phyloP scores from a whole-genome alignment of 2,888 invertebrate genomes.

The Toxonevra muliebris region DNA sequence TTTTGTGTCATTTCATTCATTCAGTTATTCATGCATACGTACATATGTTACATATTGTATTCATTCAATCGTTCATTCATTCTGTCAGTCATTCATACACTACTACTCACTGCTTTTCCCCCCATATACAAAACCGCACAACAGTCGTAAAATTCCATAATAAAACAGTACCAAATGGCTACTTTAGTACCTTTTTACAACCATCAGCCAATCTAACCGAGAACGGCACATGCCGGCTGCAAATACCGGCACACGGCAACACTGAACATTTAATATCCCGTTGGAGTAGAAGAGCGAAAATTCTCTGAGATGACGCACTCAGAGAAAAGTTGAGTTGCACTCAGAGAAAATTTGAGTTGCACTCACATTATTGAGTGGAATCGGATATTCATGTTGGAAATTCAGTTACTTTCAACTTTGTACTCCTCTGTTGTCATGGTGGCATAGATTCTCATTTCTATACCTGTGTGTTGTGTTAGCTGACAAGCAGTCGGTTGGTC shows the following conservation, averaged over 20 bases:
- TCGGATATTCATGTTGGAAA: too few species aligned
- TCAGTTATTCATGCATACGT: neutral
- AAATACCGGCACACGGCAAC: constrained; percentile 35
- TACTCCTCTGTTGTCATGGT: too few species aligned
- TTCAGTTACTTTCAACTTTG: too few species aligned
- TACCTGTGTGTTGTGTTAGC: too few species aligned
- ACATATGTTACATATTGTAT: too few species aligned
- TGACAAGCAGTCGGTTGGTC: too few species aligned
- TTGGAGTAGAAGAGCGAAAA: neutral
- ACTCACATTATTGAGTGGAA: too few species aligned
- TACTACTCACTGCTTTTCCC: neutral
- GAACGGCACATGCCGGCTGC: constrained; percentile 29
- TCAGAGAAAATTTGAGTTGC: too few species aligned
- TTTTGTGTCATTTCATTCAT: constrained; percentile 24
- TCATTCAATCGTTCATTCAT: constrained; percentile 6
- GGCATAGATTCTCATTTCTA: too few species aligned
- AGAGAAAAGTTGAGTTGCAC: neutral
- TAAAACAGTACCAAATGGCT: constrained; percentile 55
- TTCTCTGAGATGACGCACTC: neutral
- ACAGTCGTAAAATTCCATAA: constrained; percentile 51
- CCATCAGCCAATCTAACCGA: constrained; percentile 13
- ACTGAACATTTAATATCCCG: constrained; percentile 20
- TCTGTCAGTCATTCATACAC: neutral
- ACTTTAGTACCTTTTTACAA: constrained; percentile 39
- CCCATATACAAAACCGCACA: constrained; percentile 44